Evolutionary conservation across 2,888 invertebrate genomes (phyloP).

Genomic region (Andrena minutula): DNA sequence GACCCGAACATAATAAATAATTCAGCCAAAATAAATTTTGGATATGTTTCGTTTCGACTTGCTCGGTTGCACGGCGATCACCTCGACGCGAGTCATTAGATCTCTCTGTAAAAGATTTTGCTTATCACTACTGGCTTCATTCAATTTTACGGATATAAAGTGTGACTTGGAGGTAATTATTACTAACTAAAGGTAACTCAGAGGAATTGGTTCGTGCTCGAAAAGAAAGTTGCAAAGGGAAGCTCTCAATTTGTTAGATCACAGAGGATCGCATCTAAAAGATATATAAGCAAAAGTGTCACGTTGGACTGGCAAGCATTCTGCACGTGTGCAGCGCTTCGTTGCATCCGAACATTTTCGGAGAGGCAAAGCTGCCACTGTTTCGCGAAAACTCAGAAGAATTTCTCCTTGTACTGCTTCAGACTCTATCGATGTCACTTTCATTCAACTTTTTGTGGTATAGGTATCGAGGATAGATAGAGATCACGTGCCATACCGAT

Average conservation of each 20-base stretch:
- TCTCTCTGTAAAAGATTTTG: neutral
- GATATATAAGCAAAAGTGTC: conserved; percentile 45
- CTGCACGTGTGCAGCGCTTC: neutral
- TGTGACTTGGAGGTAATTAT: too few relatives aligned
- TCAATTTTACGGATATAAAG: neutral
- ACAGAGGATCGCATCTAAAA: conserved; percentile 31
- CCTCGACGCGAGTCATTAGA: neutral
- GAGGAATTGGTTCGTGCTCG: neutral
- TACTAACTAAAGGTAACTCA: neutral
- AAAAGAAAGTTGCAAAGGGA: conserved; percentile 42
- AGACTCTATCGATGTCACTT: too few relatives aligned
- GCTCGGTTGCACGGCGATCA: neutral
- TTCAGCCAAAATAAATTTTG: conserved; percentile 32
- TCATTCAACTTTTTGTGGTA: too few relatives aligned
- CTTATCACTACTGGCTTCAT: neutral
- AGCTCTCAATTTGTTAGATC: conserved; percentile 28
- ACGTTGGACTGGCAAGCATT: conserved; percentile 10
- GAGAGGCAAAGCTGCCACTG: neutral
- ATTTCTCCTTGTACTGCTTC: neutral
- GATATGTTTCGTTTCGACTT: conserved; percentile 6
- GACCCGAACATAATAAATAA: conserved; percentile 28
- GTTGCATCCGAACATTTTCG: neutral
- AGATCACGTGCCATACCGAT: too few relatives aligned
- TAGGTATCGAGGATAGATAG: too few relatives aligned
- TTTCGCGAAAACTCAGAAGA: neutral